A percentile compares a stretch with the other conserved stretches of the same genome.
These are phyloP conservation scores for Lepas anatifera DNA, from an alignment of 2,888 invertebrate species.

Conservation along the genomic window DNA sequence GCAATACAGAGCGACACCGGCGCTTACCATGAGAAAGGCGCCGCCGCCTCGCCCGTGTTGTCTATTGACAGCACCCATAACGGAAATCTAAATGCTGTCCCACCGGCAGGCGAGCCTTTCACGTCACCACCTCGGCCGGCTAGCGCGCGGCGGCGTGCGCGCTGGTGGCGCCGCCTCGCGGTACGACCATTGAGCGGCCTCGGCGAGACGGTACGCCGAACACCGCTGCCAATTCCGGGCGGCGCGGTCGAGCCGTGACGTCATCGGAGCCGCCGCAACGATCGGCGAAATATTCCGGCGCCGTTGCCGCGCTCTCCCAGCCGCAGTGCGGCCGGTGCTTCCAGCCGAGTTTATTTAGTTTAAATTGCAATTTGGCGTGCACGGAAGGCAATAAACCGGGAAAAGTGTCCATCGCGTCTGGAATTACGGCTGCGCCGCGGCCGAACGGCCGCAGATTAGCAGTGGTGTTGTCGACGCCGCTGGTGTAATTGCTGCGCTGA, in stretches of 20 bases:
- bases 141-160: neutral
- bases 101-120: neutral
- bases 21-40: slow-evolving; percentile 9
- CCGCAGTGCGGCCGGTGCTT: neutral
- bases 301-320: slow-evolving; percentile 3
- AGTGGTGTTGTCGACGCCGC: neutral
- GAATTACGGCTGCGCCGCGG: slow-evolving; percentile 2
- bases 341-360: slow-evolving; percentile 8
- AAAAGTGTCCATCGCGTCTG: slow-evolving; percentile 5
- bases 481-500: slow-evolving; percentile 6
- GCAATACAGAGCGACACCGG: neutral
- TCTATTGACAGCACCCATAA: slow-evolving; percentile 8
- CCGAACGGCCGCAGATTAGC: neutral
- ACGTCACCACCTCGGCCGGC: neutral
- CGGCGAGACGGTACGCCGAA: neutral
- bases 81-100: slow-evolving; percentile 1
- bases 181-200: neutral
- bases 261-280: neutral
- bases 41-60: neutral
- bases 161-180: neutral
- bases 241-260: neutral
- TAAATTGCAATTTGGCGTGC: slow-evolving; percentile 12
- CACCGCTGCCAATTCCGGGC: neutral
- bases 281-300: slow-evolving; percentile 1
- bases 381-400: slow-evolving; percentile 7